Conservation (phyloP, 2,113 vertebrate genomes). For the Aspiorhynchus laticeps region DNA sequence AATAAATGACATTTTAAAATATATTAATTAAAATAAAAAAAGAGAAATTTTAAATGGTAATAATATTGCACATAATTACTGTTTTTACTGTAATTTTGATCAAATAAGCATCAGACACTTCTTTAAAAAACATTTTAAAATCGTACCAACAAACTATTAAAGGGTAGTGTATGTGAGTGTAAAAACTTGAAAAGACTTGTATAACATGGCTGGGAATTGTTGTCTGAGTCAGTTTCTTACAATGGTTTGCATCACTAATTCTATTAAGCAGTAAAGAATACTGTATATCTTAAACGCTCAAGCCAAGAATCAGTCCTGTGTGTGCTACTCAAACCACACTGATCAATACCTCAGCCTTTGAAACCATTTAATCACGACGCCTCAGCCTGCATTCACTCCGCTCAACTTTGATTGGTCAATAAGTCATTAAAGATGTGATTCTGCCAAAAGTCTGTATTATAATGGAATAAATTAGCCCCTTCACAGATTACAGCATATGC, state of each 20-base stretch:
- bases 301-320: slow-evolving; percentile 31
- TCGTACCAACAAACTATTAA: neutral
- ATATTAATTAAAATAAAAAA: too few relatives aligned
- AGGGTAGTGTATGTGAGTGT: neutral
- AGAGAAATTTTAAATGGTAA: neutral
- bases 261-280: slow-evolving; percentile 6
- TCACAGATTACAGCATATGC: slow-evolving; percentile 32
- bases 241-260: neutral
- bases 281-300: neutral
- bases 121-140: neutral
- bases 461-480: slow-evolving; percentile 51
- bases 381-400: slow-evolving; percentile 27
- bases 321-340: slow-evolving; percentile 40
- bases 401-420: slow-evolving; percentile 60
- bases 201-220: neutral
- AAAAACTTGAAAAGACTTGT: neutral
- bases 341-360: slow-evolving; percentile 53
- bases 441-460: slow-evolving; percentile 54
- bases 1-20: neutral
- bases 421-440: slow-evolving; percentile 57
- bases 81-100: neutral
- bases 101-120: neutral
- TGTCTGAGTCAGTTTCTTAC: neutral
- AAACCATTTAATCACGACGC: slow-evolving; percentile 54
- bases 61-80: neutral